A percentile compares a stretch with the other conserved stretches of the same genome.
Conservation (phyloP, 2,113 vertebrate genomes). For the Raphicerus campestris region DNA sequence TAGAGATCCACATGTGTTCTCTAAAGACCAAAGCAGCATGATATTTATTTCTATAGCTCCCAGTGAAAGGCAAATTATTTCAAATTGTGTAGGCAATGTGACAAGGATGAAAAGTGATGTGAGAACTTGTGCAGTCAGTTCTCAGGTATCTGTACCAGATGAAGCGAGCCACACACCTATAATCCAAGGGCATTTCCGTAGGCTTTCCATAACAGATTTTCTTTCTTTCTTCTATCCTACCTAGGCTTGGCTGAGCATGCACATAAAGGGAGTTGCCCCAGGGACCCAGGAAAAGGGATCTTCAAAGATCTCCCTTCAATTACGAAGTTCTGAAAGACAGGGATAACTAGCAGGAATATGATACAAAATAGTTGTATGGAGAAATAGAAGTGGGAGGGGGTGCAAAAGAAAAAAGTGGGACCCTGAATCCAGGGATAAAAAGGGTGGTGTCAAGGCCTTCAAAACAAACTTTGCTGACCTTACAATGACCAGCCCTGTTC, state of each 20-base stretch:
- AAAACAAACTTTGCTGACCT: not conserved
- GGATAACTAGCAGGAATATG: not conserved
- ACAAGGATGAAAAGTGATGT: conserved; percentile 20
- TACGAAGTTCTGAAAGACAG: not conserved
- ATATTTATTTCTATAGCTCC: conserved; percentile 41
- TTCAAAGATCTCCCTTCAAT: conserved; percentile 1
- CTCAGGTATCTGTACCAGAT: not conserved
- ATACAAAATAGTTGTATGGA: not conserved
- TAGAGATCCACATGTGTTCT: conserved; percentile 22
- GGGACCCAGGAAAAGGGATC: not conserved
- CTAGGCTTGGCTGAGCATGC: not conserved
- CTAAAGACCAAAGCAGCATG: not conserved
- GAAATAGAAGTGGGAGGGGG: not conserved
- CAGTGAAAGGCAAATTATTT: conserved; percentile 47
- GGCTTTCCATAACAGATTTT: not conserved
- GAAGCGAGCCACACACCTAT: not conserved
- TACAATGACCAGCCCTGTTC: not conserved
- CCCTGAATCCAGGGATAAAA: not conserved
- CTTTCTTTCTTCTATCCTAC: not conserved
- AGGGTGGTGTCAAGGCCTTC: not conserved
- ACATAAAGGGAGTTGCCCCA: not conserved
- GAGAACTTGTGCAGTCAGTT: not conserved
- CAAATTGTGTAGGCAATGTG: conserved; percentile 27
- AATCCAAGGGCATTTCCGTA: not conserved
- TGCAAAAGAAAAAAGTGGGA: not conserved